Base-by-base conservation (phyloP, 2,797 vertebrate genomes). In the Triplophysa yarkandensis region DNA sequence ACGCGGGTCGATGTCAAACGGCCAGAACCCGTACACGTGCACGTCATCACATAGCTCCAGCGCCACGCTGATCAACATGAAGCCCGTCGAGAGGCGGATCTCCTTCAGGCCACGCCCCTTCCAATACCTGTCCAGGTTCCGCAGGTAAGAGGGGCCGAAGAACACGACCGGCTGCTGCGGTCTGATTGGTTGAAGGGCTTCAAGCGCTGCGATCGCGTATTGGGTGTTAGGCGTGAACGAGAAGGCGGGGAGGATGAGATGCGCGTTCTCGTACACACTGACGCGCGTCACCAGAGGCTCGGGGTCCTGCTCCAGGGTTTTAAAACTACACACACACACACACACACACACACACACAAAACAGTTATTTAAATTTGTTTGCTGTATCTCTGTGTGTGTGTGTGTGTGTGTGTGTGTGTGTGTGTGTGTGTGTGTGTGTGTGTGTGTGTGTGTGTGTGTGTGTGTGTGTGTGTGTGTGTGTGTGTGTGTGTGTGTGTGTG, bases 11-110 rank as follows among this genome's bases (percentile, higher is more conserved):
- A 11, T 8, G 0, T 0, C 16, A 14, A 86, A 88, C 1, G 84
- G 86, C 85, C 86, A 87, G 44, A 87, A 88, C 1, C 86, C 86
- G 1, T 87, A 88, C 9, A 86, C 76, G 6, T 76, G 71, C 39
- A 87, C 72, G 0, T 62, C 23, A 7, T 82, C 46, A 17, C 86
- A 88, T 13, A 87, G n/a, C 19, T 88, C 86, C 19, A 87, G 8
- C 0, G 84, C 86, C 0, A 48, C 13, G 19, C 27, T 88, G 8
- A 60, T 73, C 19, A 86, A 5, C 66, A 84, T 77, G 17, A 88
- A 65, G 1, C 86, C 86, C 0, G 83, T 39, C 2, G 84, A 83
- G 13, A 87, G 74, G 4, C 85, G 81, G 0, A 0, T 0, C n/a
- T 30, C 28, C 1, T 0, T 36, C 0, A 85, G 54, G 1, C 80